Evolutionary conservation across 2,113 vertebrate genomes (phyloP), one percentile per base, ranked within the genome.

Genomic region (Channa argus): DNA sequence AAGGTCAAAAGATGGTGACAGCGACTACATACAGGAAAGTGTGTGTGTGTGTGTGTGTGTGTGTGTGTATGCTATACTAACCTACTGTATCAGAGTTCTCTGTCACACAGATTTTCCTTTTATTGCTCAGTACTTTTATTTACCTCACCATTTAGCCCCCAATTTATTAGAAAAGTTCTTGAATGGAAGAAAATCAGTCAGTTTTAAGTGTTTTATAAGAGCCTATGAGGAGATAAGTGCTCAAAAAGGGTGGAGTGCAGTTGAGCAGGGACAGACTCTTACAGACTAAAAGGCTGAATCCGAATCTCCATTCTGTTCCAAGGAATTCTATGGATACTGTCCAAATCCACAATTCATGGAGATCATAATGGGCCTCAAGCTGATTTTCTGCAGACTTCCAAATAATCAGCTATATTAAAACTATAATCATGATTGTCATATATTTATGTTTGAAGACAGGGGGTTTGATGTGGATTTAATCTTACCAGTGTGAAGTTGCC

Each of bases 211-310:
- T 52, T 67, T 67, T 33, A 11, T 49, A 34, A n/a, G 34, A 54
- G 12, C 56, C 69, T 44, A 51, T 12, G 59, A 52, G 45, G n/a
- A 59, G 53, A 63, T 56, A 45, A 70, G 45, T 41, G 39, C 54
- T 63, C 63, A 55, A 49, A 49, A 49, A 59, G 55, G 55, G 44
- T 43, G 44, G 41, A 47, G 37, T 5, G 14, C 61, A 11, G 15
- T 14, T 71, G 37, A 6, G 47, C 46, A 52, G 50, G 39, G 52
- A 59, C 2, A 15, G 24, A 24, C 24, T 24, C 24, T 1, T 24
- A 24, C 24, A 47, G 10, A 13, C 5, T 47, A 11, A n/a, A 5
- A 37, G 45, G 13, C 58, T 43, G 12, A 36, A 52, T 65, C 14
- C 41, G 34, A 53, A 54, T 45, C 11, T 52, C 49, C 15, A 24